phyloP scores from a whole-genome alignment of 2,113 vertebrate genomes.

The Hydrochoerus hydrochaeris region DNA sequence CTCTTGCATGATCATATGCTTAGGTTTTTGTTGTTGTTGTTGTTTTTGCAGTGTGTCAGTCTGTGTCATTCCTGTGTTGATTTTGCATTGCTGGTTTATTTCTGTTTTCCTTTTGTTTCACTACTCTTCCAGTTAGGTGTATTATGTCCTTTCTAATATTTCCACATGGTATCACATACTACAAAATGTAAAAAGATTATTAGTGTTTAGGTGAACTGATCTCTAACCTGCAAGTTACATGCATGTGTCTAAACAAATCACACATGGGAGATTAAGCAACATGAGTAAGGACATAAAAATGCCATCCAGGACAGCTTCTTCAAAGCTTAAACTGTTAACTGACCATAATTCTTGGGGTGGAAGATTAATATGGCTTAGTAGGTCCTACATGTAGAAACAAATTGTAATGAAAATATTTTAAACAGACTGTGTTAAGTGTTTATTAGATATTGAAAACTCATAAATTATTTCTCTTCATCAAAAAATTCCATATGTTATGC shows the following conservation, averaged over 20 bases:
- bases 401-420: conserved; percentile 57
- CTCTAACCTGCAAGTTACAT: conserved; percentile 38
- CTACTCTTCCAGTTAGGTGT: too few relatives aligned
- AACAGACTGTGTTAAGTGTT: conserved; percentile 58
- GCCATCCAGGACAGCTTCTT: neutral
- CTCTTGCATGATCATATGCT: too few relatives aligned
- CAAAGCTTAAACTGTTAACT: neutral
- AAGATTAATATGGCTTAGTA: neutral
- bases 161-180: conserved; percentile 16
- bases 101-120: too few relatives aligned
- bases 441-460: conserved; percentile 67
- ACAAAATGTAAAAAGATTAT: neutral
- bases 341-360: neutral
- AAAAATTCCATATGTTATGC: neutral
- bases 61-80: too few relatives aligned
- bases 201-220: conserved; percentile 37
- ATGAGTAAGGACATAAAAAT: neutral
- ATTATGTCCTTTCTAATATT: neutral
- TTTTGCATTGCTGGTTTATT: too few relatives aligned
- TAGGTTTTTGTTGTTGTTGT: too few relatives aligned
- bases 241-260: neutral
- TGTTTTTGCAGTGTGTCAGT: too few relatives aligned
- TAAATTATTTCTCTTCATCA: neutral
- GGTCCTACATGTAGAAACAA: conserved; percentile 19
- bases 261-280: neutral